Conservation (phyloP, 2,888 invertebrate genomes). For the Mesopsocus fuscifrons region DNA sequence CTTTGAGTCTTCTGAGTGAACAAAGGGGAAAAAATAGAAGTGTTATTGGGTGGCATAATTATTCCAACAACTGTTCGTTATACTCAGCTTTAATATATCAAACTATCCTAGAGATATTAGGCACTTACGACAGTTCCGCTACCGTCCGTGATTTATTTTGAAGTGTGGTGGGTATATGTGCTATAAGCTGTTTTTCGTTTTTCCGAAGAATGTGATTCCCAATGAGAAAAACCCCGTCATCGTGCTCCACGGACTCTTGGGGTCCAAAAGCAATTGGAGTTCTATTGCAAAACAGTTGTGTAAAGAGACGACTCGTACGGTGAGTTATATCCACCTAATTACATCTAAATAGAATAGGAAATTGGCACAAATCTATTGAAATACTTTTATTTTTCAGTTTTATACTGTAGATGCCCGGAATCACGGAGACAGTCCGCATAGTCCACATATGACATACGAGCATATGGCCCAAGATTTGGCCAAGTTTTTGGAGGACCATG, state of each 20-base stretch:
- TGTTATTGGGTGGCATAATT: too few relatives aligned
- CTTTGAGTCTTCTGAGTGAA: too few relatives aligned
- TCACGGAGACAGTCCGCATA: slow-evolving; percentile 85
- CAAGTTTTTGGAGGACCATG: slow-evolving; percentile 39
- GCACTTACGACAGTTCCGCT: too few relatives aligned
- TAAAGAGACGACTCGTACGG: slow-evolving; percentile 31
- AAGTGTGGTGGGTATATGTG: too few relatives aligned
- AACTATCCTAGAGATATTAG: too few relatives aligned
- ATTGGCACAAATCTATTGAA: slow-evolving; percentile 7
- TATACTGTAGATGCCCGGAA: slow-evolving; percentile 78
- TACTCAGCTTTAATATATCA: too few relatives aligned
- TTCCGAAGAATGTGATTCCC: too few relatives aligned
- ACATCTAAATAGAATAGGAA: too few relatives aligned
- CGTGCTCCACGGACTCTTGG: slow-evolving; percentile 73
- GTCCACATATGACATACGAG: slow-evolving; percentile 47
- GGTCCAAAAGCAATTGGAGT: slow-evolving; percentile 75
- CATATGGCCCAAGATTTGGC: slow-evolving; percentile 56
- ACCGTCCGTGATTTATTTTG: too few relatives aligned
- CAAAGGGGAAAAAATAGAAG: too few relatives aligned
- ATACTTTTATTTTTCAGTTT: slow-evolving; percentile 27
- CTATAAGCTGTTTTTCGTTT: too few relatives aligned
- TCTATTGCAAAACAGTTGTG: slow-evolving; percentile 51
- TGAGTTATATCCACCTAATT: slow-evolving; percentile 9
- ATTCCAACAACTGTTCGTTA: too few relatives aligned
- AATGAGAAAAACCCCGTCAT: slow-evolving; percentile 38